Evolutionary conservation across 2,888 invertebrate species (phyloP).

Genomic region (Strigamia crassipes): DNA sequence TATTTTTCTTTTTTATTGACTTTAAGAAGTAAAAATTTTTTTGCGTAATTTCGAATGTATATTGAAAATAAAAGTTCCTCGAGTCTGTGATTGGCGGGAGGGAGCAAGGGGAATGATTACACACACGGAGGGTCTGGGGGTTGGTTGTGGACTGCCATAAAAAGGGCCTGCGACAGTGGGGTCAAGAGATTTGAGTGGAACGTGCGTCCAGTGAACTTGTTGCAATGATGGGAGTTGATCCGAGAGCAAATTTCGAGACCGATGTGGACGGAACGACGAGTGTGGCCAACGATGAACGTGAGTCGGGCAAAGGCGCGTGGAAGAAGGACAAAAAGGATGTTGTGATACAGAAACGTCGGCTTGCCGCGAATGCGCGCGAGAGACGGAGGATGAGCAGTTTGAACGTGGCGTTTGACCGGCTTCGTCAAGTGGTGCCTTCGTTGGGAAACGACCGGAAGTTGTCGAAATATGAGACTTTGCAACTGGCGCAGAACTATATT

Average conservation of each 20-base stretch:
- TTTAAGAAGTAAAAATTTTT: background rate
- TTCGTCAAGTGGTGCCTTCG: slow-evolving; percentile 73
- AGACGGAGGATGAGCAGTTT: slow-evolving; percentile 75
- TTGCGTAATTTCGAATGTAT: too few species aligned
- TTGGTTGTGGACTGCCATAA: background rate
- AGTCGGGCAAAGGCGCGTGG: background rate
- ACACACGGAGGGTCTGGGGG: background rate
- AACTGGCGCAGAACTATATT: slow-evolving; percentile 80
- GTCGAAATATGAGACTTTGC: slow-evolving; percentile 77
- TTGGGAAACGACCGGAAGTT: slow-evolving; percentile 72
- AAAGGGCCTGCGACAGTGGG: background rate
- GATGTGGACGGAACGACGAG: too few species aligned
- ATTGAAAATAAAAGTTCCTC: background rate
- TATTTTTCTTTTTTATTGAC: background rate
- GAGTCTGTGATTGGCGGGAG: slow-evolving; percentile 13
- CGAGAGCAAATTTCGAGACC: too few species aligned
- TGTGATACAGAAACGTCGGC: slow-evolving; percentile 56
- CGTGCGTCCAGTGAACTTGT: background rate
- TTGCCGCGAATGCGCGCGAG: slow-evolving; percentile 67
- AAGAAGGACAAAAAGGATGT: slow-evolving; percentile 52
- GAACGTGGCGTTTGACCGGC: slow-evolving; percentile 74
- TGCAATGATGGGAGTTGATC: too few species aligned
- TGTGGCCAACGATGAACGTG: too few species aligned
- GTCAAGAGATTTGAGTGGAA: background rate
- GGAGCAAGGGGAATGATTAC: slow-evolving; percentile 13